Percentiles rank a stretch among this genome's conserved stretches.
These are phyloP conservation scores for Vanessa cardui DNA, from an alignment of 2,888 invertebrate genomes.

Conservation along the genomic window DNA sequence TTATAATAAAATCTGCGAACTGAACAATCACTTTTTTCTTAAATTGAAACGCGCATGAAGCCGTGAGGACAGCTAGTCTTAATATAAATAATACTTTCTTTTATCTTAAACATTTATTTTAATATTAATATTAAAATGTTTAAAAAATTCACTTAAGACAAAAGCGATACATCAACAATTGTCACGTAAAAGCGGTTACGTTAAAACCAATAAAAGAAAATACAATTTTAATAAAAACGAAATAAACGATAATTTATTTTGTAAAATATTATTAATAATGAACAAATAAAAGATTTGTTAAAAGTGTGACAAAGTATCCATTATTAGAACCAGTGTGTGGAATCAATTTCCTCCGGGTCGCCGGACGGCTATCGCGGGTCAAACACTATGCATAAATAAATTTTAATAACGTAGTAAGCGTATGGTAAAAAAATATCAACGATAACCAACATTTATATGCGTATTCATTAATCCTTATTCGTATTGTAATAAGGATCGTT, in stretches of 20 bases:
- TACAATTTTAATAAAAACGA: constrained; percentile 1
- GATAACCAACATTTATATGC: constrained; percentile 36
- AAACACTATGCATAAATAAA: constrained; percentile 69
- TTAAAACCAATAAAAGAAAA: not conserved
- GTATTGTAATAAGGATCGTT: constrained; percentile 12
- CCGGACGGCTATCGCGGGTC: constrained; percentile 53
- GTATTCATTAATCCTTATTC: constrained; percentile 18
- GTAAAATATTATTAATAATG: constrained; percentile 6
- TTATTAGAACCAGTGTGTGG: constrained; percentile 48
- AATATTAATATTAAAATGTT: too few species aligned
- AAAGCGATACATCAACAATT: not conserved
- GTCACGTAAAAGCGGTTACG: not conserved
- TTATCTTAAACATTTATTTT: too few species aligned
- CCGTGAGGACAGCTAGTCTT: too few species aligned
- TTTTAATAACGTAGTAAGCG: constrained; percentile 55
- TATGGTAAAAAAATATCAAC: constrained; percentile 49
- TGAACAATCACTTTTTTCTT: too few species aligned
- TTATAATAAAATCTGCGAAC: too few species aligned
- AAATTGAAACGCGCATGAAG: too few species aligned
- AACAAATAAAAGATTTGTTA: constrained; percentile 22
- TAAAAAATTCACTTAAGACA: too few species aligned
- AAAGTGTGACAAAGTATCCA: constrained; percentile 53
- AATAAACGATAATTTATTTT: not conserved
- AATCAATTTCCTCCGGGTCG: constrained; percentile 69
- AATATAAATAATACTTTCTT: too few species aligned